These are phyloP conservation scores for Carettochelys insculpta DNA, from an alignment of 2,113 vertebrate genomes.

Conservation along the genomic window DNA sequence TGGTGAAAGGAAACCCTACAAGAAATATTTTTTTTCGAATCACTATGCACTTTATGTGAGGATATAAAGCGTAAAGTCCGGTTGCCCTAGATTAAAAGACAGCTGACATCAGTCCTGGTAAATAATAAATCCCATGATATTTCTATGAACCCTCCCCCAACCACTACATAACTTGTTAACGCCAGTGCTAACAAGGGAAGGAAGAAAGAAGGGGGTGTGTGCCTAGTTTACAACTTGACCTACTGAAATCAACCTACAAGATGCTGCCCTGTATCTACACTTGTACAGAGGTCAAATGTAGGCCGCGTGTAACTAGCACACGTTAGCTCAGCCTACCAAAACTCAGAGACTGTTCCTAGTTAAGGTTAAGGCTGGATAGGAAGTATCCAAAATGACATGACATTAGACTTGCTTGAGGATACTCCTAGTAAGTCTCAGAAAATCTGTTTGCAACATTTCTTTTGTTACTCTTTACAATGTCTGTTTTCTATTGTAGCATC, in stretches of 20 bases:
- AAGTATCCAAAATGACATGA: background rate
- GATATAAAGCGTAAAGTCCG: background rate
- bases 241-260: background rate
- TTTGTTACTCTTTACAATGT: background rate
- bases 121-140: fast-evolving
- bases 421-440: background rate
- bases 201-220: background rate
- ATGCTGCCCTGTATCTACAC: background rate
- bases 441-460: background rate
- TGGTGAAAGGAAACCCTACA: background rate
- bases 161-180: fast-evolving
- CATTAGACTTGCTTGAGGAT: background rate
- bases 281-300: background rate
- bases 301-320: background rate
- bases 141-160: background rate
- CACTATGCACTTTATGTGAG: background rate
- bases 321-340: background rate
- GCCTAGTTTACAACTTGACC: background rate
- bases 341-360: background rate
- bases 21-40: background rate
- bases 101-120: background rate
- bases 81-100: background rate
- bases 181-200: background rate
- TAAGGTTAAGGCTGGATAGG: background rate
- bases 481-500: background rate